Evolutionary conservation across 2,797 vertebrate species (phyloP), one percentile per base, ranked within the genome.

Genomic region (Austrolebias charrua): DNA sequence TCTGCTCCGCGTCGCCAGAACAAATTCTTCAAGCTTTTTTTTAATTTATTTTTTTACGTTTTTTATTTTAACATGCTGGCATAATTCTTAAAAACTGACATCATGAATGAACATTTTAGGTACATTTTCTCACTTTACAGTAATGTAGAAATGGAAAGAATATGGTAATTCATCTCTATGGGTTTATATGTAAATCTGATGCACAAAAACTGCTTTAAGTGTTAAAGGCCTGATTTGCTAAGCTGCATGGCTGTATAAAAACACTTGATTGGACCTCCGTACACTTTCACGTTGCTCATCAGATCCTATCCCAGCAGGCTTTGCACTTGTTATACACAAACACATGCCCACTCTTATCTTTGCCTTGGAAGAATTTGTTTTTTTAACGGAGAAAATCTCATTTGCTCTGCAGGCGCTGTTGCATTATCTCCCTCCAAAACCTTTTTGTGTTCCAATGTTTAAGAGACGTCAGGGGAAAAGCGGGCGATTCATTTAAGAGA

Each of bases 321-420:
- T 82, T 82, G 64, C 66, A 43, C 81, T 86, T 24, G 63, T 57
- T 81, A n/a, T n/a, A 76, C 74, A 70, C 81, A 88, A 83, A 84
- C 67, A 82, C 55, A 70, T 76, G 49, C 85, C 69, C 77, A 87
- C 84, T 70, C 77, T 57, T 77, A 77, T 55, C 68, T 62, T 61
- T 81, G 83, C 80, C 82, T 82, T 79, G 44, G 76, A 71, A 75
- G 72, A 79, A 82, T 82, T 79, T 73, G 79, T 80, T 84, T 82
- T n/a, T 81, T n/a, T 24, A 24, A 31, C 55, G 48, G 55, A 66
- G 71, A 78, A 73, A 87, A 84, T 86, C 78, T 82, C 44, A 81
- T 88, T 83, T 85, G 73, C 79, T 75, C 59, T 50, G 71, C 66
- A 63, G 60, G 66, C 71, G 55, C 55, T 29, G 66, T 53, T 77